Percentiles rank a stretch among this genome's conserved stretches.
Evolutionary conservation across 2,797 vertebrate species (phyloP).

Genomic region (Antennarius maculatus): DNA sequence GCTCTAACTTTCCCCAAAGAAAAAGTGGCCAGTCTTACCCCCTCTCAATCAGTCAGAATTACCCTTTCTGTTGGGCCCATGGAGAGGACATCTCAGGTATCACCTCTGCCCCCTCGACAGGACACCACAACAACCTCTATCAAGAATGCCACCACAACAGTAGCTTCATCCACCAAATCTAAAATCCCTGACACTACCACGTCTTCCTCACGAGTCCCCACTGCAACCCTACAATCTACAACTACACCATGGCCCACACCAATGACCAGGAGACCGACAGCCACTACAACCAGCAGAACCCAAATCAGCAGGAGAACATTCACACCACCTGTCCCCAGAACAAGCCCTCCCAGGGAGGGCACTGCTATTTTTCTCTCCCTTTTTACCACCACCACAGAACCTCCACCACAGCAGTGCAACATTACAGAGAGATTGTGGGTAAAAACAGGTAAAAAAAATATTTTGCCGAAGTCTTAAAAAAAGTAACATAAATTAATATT

Average conservation of each 20-base stretch:
- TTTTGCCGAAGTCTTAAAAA: not conserved
- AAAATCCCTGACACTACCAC: slow-evolving; percentile 54
- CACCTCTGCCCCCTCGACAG: slow-evolving; percentile 71
- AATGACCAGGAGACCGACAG: slow-evolving; percentile 77
- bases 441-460: slow-evolving; percentile 87
- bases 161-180: slow-evolving; percentile 64
- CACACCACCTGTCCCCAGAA: slow-evolving; percentile 80
- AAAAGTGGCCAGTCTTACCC: slow-evolving; percentile 76
- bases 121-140: slow-evolving; percentile 66
- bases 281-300: slow-evolving; percentile 80
- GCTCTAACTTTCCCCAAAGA: slow-evolving; percentile 75
- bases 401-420: slow-evolving; percentile 87
- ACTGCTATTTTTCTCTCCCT: slow-evolving; percentile 75
- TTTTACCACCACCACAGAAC: slow-evolving; percentile 85
- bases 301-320: slow-evolving; percentile 81
- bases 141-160: slow-evolving; percentile 61
- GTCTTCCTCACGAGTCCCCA: slow-evolving; percentile 63
- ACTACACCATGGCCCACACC: slow-evolving; percentile 68
- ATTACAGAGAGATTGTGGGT: slow-evolving; percentile 91
- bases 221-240: slow-evolving; percentile 65
- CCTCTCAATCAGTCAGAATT: slow-evolving; percentile 78
- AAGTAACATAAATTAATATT: not conserved
- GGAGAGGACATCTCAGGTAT: slow-evolving; percentile 74
- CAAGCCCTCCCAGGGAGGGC: slow-evolving; percentile 71
- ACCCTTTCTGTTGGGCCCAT: slow-evolving; percentile 60